phyloP scores from a whole-genome alignment of 2,797 vertebrate species.

The Halcyon leucocephala region DNA sequence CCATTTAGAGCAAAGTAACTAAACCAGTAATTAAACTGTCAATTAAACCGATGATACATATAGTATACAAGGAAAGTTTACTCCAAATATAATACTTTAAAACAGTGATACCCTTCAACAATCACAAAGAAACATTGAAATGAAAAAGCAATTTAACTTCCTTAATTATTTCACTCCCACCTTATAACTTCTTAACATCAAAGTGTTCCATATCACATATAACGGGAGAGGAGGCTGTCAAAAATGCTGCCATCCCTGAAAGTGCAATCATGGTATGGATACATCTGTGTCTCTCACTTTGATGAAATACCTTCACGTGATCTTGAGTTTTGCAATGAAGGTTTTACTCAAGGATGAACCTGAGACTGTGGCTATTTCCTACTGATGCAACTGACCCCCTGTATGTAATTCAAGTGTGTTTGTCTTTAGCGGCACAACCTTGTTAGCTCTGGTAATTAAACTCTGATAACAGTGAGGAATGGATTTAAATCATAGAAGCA shows the following conservation, averaged over 20 bases:
- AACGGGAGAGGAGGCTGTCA: background rate
- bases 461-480: background rate
- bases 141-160: background rate
- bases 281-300: background rate
- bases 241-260: background rate
- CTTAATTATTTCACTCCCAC: background rate
- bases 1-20: background rate
- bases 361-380: background rate
- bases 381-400: background rate
- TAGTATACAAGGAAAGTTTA: background rate
- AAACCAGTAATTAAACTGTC: background rate
- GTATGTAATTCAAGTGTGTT: background rate
- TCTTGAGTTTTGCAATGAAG: background rate
- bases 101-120: background rate
- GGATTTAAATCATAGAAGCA: background rate
- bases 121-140: background rate
- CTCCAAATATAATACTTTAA: background rate
- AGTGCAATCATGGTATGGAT: background rate
- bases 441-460: background rate
- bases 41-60: background rate
- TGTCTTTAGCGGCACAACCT: background rate
- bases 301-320: background rate
- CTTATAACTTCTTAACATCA: background rate
- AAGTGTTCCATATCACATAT: background rate
- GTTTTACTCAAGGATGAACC: background rate